Conservation (phyloP, 2,888 invertebrate species). For the Ptychoptera contaminata region DNA sequence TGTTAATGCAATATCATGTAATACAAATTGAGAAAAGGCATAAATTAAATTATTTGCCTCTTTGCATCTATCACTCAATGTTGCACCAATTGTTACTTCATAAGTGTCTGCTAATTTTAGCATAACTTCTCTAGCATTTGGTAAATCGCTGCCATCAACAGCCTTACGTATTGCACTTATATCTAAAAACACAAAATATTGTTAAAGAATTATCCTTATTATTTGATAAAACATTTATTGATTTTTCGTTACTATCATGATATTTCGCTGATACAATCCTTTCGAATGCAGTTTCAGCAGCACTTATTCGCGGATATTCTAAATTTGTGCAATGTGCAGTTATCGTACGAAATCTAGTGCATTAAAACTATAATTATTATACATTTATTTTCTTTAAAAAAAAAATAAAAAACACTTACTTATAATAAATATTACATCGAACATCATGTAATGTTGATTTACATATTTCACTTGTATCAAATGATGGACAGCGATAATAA, state of each 20-base stretch:
- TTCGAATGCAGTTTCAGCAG: slow-evolving; percentile 7
- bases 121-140: slow-evolving; percentile 2
- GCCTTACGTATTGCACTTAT: slow-evolving; percentile 6
- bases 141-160: neutral
- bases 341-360: slow-evolving; percentile 42
- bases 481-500: too few relatives aligned
- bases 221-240: too few relatives aligned
- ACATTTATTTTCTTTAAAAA: neutral
- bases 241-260: slow-evolving; percentile 8
- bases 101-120: neutral
- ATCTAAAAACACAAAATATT: slow-evolving; percentile 12
- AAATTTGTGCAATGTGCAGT: slow-evolving; percentile 89
- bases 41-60: slow-evolving; percentile 4
- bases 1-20: slow-evolving; percentile 5
- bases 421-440: neutral
- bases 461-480: too few relatives aligned
- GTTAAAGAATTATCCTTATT: neutral
- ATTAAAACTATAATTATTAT: neutral
- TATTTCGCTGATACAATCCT: slow-evolving; percentile 6
- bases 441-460: neutral
- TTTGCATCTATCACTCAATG: neutral
- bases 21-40: slow-evolving; percentile 4
- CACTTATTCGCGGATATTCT: slow-evolving; percentile 3
- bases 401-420: neutral
- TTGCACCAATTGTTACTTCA: neutral